These are phyloP conservation scores for Saturnia pavonia DNA, from an alignment of 2,888 invertebrate species.

Conservation along the genomic window DNA sequence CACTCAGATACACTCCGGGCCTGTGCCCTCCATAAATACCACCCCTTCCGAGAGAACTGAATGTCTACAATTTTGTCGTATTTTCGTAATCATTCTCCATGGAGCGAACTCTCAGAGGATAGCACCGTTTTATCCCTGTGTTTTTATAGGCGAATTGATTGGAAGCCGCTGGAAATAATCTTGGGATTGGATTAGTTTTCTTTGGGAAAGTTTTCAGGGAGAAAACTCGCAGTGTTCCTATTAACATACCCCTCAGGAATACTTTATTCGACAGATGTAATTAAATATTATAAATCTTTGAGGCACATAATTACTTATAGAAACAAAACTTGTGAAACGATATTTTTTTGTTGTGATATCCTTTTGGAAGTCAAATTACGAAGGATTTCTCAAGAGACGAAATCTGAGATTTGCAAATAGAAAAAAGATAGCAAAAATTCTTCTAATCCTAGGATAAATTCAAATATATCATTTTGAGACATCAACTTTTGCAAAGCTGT, in stretches of 20 bases:
- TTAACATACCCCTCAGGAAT: slow-evolving; percentile 59
- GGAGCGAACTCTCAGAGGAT: slow-evolving; percentile 57
- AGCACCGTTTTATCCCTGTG: slow-evolving; percentile 57
- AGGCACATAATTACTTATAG: slow-evolving; percentile 31
- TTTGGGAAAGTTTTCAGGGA: slow-evolving; percentile 52
- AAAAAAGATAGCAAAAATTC: slow-evolving; percentile 26
- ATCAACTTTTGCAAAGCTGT: slow-evolving; percentile 28
- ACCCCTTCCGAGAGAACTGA: slow-evolving; percentile 63
- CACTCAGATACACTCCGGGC: slow-evolving; percentile 71
- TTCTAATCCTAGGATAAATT: slow-evolving; percentile 30
- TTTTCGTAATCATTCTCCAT: slow-evolving; percentile 72
- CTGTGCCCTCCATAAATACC: slow-evolving; percentile 74
- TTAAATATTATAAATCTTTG: slow-evolving; percentile 50
- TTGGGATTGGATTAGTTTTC: slow-evolving; percentile 69
- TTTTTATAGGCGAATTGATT: slow-evolving; percentile 76
- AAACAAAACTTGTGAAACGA: slow-evolving; percentile 20
- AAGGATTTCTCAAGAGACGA: slow-evolving; percentile 24
- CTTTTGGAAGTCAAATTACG: slow-evolving; percentile 26
- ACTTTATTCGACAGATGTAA: slow-evolving; percentile 53
- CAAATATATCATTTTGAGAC: slow-evolving; percentile 32
- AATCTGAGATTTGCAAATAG: slow-evolving; percentile 22
- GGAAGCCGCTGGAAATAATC: slow-evolving; percentile 68
- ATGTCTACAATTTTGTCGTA: slow-evolving; percentile 71
- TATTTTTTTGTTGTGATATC: slow-evolving; percentile 25
- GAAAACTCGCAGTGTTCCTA: slow-evolving; percentile 52